Conservation (phyloP, 37 sponge, comb jelly and placozoan species). For the Chondrilla cf. caribensis region DNA sequence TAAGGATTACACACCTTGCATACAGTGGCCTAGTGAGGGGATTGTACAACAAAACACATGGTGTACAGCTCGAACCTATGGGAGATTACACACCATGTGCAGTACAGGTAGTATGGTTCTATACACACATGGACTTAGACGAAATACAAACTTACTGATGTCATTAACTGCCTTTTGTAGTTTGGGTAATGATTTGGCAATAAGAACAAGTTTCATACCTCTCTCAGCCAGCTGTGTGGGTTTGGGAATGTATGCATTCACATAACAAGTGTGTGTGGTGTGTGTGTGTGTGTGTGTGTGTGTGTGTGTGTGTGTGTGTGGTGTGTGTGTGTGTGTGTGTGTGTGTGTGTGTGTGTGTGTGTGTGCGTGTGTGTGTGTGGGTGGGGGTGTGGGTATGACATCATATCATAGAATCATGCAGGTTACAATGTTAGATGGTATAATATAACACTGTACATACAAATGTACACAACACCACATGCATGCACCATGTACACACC, state of each 20-base stretch:
- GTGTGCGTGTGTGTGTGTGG: conserved; percentile 16
- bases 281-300: background rate
- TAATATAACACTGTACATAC: no score
- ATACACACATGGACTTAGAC: no score
- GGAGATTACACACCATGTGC: no score
- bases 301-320: conserved; percentile 22
- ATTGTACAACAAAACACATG: no score
- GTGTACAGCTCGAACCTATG: background rate
- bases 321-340: conserved; percentile 14
- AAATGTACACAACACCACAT: no score
- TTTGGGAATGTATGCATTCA: background rate
- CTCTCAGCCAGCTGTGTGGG: conserved; percentile 56
- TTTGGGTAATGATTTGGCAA: conserved; percentile 56
- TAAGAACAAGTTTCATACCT: conserved; percentile 61
- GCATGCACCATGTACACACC: conserved; percentile 51
- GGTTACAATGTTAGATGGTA: no score
- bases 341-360: background rate
- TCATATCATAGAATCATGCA: no score
- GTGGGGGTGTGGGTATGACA: background rate
- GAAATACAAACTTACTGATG: conserved; percentile 66
- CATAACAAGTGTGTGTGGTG: no score
- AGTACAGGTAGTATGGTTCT: no score
- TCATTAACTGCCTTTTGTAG: conserved; percentile 45
- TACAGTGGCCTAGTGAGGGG: no score
- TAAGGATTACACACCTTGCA: no score